Evolutionary conservation across 1,140 invertebrate species (phyloP).

Genomic region (Dendroctonus valens): DNA sequence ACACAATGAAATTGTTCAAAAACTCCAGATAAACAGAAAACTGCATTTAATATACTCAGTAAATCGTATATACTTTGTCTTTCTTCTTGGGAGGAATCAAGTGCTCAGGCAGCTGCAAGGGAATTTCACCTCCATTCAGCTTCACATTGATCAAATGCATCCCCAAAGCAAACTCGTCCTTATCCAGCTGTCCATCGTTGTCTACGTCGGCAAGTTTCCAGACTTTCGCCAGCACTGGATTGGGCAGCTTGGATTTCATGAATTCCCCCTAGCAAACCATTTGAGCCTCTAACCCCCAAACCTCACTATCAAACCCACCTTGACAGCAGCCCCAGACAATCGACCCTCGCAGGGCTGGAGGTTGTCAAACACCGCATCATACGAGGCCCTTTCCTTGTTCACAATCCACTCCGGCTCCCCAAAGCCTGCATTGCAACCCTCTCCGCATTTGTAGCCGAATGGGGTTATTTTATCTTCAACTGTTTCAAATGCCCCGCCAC

Average conservation of each 20-base stretch:
- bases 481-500: constrained; percentile 88
- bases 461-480: constrained; percentile 83
- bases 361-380: constrained; percentile 83
- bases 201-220: constrained; percentile 98
- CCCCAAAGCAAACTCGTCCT: constrained; percentile 97
- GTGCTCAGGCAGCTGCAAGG: constrained; percentile 85
- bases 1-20: not conserved
- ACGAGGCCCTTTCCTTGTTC: constrained; percentile 78
- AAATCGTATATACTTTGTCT: constrained; percentile 29
- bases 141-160: constrained; percentile 97
- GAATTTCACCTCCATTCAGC: constrained; percentile 91
- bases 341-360: constrained; percentile 90
- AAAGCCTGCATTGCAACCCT: constrained; percentile 93
- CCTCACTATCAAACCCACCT: constrained; percentile 49
- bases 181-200: constrained; percentile 91
- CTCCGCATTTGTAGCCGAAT: constrained; percentile 93
- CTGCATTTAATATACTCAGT: constrained; percentile 1
- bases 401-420: constrained; percentile 98
- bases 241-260: constrained; percentile 97
- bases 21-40: no score
- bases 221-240: constrained; percentile 93
- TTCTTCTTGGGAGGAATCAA: constrained; percentile 88
- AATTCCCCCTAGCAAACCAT: constrained; percentile 66
- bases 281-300: not conserved
- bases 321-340: constrained; percentile 89